Evolutionary conservation across 2,888 invertebrate genomes (phyloP).

Genomic region (Sepiola atlantica): DNA sequence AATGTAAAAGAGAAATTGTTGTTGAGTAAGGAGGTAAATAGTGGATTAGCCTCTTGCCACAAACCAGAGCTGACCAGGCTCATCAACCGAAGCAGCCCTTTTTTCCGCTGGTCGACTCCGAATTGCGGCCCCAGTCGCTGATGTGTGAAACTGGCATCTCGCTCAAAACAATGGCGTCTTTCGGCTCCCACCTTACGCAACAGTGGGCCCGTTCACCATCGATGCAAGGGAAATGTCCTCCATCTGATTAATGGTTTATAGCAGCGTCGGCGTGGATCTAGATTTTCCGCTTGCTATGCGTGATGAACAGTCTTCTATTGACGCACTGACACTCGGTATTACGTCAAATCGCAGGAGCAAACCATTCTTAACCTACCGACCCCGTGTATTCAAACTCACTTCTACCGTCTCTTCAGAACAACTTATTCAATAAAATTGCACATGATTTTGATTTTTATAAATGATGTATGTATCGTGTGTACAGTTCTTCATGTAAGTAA

Average conservation of each 20-base stretch:
- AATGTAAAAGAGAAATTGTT: not conserved
- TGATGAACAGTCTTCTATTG: constrained; percentile 17
- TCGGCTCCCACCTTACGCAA: not conserved
- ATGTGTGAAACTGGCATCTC: not conserved
- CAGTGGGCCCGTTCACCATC: not conserved
- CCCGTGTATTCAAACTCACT: not conserved
- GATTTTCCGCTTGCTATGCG: not conserved
- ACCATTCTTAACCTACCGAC: too few species aligned
- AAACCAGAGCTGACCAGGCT: not conserved
- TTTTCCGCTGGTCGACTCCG: not conserved
- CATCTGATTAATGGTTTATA: constrained; percentile 1
- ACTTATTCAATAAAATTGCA: not conserved
- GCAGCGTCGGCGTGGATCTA: not conserved
- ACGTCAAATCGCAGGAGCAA: not conserved
- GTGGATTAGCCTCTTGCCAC: not conserved
- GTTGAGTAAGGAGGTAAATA: not conserved
- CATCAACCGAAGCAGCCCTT: not conserved
- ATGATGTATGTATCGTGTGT: too few species aligned
- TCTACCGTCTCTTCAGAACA: not conserved
- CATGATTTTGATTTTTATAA: not conserved
- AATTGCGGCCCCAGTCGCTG: not conserved
- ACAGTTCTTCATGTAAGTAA: too few species aligned
- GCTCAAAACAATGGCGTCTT: not conserved
- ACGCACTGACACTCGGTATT: not conserved
- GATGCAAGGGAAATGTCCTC: not conserved